Evolutionary conservation across 2,888 invertebrate species (phyloP), one percentile per base, ranked within the genome.

Genomic region (Dioctria linearis): DNA sequence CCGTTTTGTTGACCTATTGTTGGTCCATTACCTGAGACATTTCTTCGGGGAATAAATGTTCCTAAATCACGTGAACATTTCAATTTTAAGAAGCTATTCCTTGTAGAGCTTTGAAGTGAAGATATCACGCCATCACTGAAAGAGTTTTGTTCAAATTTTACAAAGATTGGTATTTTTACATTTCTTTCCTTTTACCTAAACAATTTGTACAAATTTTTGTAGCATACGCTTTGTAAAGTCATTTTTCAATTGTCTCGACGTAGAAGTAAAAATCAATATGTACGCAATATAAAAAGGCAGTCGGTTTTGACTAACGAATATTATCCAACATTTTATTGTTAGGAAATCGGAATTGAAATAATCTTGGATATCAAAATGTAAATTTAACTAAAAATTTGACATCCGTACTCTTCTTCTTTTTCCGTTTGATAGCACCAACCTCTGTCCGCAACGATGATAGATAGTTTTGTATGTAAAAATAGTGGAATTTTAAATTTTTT

Each of bases 141-240:
- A 39, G 39, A 5, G 51, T 51, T 59, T 59, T 11, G n/a, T 46
- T 6, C 1, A 59, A 2, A 59, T 13, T 59, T 40, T 75, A 37
- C 40, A 43, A 43, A 42, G n/a, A 9, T 25, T 4, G 42, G 5
- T 46, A 75, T 59, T 61, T 43, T 59, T n/a, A 11, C 2, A 25
- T 25, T 25, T 25, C 25, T 25, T 25, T 25, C 25, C 25, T 25
- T 25, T 37, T 71, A 71, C 71, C 54, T 71, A 6, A 71, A 54
- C 0, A 40, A 11, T 65, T 65, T 78, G 11, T 65, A 40, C 5
- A 61, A 65, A 65, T 78, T 78, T 51, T 40, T 51, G n/a, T 65
- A 78, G 9, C 51, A 65, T n/a, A 78, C 49, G 42, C 51, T 43
- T 65, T 78, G 78, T 4, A 78, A 11, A 78, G 59, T 40, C 78